Percentiles rank a stretch among this genome's conserved stretches.
Evolutionary conservation across 2,888 invertebrate species (phyloP).

Genomic region (Microchrysa polita): DNA sequence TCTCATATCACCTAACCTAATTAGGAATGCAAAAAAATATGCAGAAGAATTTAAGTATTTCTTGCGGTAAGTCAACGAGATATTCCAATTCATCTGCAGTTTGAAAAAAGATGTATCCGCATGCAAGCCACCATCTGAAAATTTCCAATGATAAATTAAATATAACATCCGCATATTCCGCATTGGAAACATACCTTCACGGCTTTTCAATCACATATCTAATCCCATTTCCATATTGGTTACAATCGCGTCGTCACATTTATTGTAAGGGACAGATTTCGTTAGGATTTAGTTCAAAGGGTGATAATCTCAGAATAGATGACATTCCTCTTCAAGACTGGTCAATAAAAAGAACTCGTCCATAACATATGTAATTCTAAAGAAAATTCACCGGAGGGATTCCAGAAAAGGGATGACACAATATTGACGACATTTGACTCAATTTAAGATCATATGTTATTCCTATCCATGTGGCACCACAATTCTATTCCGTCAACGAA

Average conservation of each 20-base stretch:
- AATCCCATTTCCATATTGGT: conserved; percentile 14
- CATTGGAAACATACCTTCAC: too few species aligned
- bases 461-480: not conserved
- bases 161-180: too few species aligned
- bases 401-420: conserved; percentile 46
- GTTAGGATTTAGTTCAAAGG: conserved; percentile 32
- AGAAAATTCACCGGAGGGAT: conserved; percentile 46
- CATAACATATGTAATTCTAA: conserved; percentile 49
- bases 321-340: conserved; percentile 45
- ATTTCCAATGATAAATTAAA: too few species aligned
- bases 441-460: conserved; percentile 51
- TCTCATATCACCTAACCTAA: too few species aligned
- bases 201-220: not conserved
- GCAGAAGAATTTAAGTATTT: too few species aligned
- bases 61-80: too few species aligned
- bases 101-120: too few species aligned
- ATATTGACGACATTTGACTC: conserved; percentile 51
- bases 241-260: not conserved
- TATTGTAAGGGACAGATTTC: conserved; percentile 4
- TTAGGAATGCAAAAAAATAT: too few species aligned
- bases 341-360: conserved; percentile 35
- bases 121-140: too few species aligned
- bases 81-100: too few species aligned
- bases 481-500: conserved; percentile 4
- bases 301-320: conserved; percentile 46